Evolutionary conservation across 2,113 vertebrate species (phyloP), one percentile per base, ranked within the genome.

Genomic region (Urocitellus parryii): DNA sequence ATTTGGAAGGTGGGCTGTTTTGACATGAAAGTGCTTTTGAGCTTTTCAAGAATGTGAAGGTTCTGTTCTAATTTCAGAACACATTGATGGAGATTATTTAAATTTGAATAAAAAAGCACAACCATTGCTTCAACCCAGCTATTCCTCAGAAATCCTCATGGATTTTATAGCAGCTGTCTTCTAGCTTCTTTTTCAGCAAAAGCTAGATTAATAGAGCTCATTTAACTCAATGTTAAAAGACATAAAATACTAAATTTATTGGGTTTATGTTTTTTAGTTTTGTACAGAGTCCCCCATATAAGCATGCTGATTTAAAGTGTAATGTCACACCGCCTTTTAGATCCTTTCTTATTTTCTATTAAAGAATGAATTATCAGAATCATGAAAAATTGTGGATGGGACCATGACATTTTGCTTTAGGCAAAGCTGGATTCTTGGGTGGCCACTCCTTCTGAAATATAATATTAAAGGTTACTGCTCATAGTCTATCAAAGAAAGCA

Each of bases 341-440:
- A 84, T 81, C 53, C 48, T 78, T 90, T 45, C 58, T 92, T 80
- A 37, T 72, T 93, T 97, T 82, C n/a, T 94, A 2, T 63, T 93
- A 80, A 80, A 37, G 63, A 67, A 20, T n/a, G 34, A 74, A 27
- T 65, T 94, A 72, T 94, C 48, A 39, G 61, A 93, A 72, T 91
- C 81, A 80, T 34, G 56, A 65, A 92, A 93, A 88, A 67, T 18
- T 58, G 17, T 85, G 14, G 45, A 61, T 58, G 17, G 29, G 37
- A 72, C 63, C 37, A 3, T 65, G 37, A 70, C 77, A 76, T 85
- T 93, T 79, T 81, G 61, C 84, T 95, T 9, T 32, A 88, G 90
- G 84, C 65, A 91, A 61, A 83, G 58, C 86, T 73, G 18, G 32
- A 88, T 53, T 74, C 82, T 87, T 42, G 6, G 27, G 8, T 48